Percentiles rank a stretch among this genome's conserved stretches.
These are phyloP conservation scores for Baryphthengus martii DNA, from an alignment of 2,113 vertebrate species.

Conservation along the genomic window DNA sequence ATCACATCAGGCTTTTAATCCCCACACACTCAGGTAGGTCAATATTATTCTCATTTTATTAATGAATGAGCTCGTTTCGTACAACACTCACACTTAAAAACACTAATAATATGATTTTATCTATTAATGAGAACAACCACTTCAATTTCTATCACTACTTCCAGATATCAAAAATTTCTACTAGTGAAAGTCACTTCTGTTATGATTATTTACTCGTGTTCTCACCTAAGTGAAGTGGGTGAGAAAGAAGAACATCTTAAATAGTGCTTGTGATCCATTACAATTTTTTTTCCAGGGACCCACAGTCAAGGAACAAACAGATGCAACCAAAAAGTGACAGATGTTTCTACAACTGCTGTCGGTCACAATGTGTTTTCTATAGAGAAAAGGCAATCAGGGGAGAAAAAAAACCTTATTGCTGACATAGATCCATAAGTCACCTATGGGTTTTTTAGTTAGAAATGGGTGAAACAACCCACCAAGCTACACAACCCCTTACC, in stretches of 20 bases:
- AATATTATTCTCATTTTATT: neutral
- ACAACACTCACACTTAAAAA: neutral
- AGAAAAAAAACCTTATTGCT: neutral
- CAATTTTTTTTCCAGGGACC: neutral
- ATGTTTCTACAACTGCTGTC: neutral
- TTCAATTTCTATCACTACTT: neutral
- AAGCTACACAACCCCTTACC: neutral
- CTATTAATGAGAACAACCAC: neutral
- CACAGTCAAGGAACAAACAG: fast-evolving
- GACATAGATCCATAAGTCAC: neutral
- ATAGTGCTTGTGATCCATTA: neutral
- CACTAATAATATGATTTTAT: fast-evolving
- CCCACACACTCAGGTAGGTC: neutral
- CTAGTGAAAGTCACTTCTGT: neutral
- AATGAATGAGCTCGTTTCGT: neutral
- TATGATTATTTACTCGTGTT: neutral
- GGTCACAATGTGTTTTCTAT: neutral
- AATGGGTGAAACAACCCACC: neutral
- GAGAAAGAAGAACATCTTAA: neutral
- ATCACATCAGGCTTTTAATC: neutral
- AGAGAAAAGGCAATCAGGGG: neutral
- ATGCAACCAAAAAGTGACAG: neutral
- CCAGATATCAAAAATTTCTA: neutral
- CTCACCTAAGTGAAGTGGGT: fast-evolving
- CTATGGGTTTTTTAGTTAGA: neutral